Conservation (phyloP, 37 sponge, comb jelly and placozoan genomes). For the Crambe crambe region DNA sequence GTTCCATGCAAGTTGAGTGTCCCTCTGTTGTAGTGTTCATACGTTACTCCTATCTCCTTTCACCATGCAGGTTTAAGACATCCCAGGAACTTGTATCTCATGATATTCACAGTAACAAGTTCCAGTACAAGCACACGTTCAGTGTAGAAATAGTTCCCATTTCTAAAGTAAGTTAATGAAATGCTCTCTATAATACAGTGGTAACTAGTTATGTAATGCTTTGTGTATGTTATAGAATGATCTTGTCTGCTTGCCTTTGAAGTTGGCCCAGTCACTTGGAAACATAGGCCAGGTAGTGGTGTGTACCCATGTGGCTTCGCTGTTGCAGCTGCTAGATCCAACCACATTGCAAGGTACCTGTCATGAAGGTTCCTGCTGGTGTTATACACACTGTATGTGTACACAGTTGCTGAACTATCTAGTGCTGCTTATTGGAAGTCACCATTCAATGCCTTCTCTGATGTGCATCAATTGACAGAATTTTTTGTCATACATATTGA, state of each 20-base stretch:
- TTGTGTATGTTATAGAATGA: slow-evolving; percentile 61
- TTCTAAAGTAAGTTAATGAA: slow-evolving; percentile 60
- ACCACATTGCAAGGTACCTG: slow-evolving; percentile 65
- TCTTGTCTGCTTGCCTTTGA: slow-evolving; percentile 82
- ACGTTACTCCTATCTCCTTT: neutral
- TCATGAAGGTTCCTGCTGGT: neutral
- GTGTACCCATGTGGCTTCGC: slow-evolving; percentile 68
- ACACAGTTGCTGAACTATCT: slow-evolving; percentile 71
- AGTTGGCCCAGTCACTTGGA: slow-evolving; percentile 78
- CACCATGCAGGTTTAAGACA: slow-evolving; percentile 74
- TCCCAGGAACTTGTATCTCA: slow-evolving; percentile 96
- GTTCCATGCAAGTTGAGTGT: slow-evolving; percentile 84
- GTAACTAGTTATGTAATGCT: neutral
- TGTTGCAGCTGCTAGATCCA: slow-evolving; percentile 86
- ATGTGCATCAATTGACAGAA: slow-evolving; percentile 76
- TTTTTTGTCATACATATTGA: slow-evolving; percentile 90
- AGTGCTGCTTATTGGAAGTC: slow-evolving; percentile 71
- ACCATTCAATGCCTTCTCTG: slow-evolving; percentile 81
- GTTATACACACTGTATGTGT: neutral
- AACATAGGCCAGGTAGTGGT: slow-evolving; percentile 81
- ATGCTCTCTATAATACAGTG: too few species aligned
- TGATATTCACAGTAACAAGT: slow-evolving; percentile 92
- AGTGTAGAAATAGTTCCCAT: slow-evolving; percentile 94
- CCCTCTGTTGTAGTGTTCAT: neutral
- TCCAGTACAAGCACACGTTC: slow-evolving; percentile 96